Base-by-base conservation (phyloP, 2,888 invertebrate species). In the Eulithis prunata region DNA sequence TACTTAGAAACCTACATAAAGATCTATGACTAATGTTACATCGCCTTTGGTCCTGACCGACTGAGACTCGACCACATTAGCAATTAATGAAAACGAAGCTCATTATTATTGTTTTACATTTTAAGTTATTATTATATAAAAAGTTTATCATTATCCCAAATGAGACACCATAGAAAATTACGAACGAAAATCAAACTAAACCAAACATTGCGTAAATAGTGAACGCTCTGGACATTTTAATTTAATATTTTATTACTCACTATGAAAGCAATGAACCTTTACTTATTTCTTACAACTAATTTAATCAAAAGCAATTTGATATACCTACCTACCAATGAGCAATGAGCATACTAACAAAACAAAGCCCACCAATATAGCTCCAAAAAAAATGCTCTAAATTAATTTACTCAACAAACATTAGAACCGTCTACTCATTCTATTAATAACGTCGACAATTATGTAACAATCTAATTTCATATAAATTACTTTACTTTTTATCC, bases 21-120 rank as follows among this genome's bases (percentile, higher is more conserved):
- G 47, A 49, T 58, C 11, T 66, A 75, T 87, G 87, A 86, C 83
- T 85, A 84, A 86, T 82, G 71, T 75, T 73, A 59, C 56, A 41
- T 21, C 43, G 57, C 57, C 57, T 66, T 62, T 56, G 41, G 38
- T 56, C 28, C 53, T 53, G 54, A 36, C 54, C 12, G 56, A 13
- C 21, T 7, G n/a, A 28, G 47, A 71, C 71, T 70, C 64, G 63
- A 71, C 69, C 70, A 68, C 64, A 71, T 61, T 69, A 62, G 69
- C 63, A 69, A 71, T 71, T 68, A 54, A 58, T 63, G 61, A 64
- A 59, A 58, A 64, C 67, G 60, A 69, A 70, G 62, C 66, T 46
- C 57, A 32, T 57, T 51, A 47, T 47, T 52, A n/a, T 21, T 14
- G 10, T 11, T 10, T 7, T 36, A 36, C 13, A 45, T 56, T 43